phyloP scores from a whole-genome alignment of 2,888 invertebrate genomes.

The Sicus ferrugineus region DNA sequence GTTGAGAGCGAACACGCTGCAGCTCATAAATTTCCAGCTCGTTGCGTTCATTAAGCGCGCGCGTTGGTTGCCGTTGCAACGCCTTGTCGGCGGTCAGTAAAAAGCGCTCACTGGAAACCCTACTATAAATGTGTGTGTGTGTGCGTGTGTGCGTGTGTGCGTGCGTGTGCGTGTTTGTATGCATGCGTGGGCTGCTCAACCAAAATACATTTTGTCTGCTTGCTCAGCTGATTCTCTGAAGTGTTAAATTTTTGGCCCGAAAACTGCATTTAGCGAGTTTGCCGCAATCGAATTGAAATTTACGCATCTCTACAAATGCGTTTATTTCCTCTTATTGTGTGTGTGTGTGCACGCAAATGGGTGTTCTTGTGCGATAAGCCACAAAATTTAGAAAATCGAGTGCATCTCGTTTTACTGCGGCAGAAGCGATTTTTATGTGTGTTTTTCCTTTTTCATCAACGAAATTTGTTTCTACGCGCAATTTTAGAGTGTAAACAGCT shows the following conservation, averaged over 20 bases:
- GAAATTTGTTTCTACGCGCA: too few species aligned
- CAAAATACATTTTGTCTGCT: background rate
- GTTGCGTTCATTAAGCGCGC: constrained; percentile 49
- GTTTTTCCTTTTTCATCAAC: too few species aligned
- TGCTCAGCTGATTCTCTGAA: background rate
- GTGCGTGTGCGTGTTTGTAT: background rate
- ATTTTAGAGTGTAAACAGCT: too few species aligned
- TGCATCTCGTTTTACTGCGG: too few species aligned
- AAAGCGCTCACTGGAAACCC: background rate
- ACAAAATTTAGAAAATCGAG: too few species aligned
- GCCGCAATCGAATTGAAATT: constrained; percentile 12
- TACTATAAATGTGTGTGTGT: background rate
- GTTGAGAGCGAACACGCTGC: constrained; percentile 33
- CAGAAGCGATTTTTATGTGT: too few species aligned
- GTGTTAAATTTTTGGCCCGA: constrained; percentile 11
- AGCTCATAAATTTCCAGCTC: constrained; percentile 58
- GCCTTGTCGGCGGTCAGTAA: background rate
- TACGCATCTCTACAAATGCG: background rate
- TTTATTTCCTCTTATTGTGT: too few species aligned
- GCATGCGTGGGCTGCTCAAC: background rate
- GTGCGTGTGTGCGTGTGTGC: background rate
- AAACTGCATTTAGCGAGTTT: constrained; percentile 4
- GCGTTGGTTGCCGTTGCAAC: background rate
- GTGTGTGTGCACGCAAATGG: background rate
- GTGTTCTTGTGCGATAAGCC: background rate